Conservation (phyloP, 2,888 invertebrate genomes). For the Thyatira batis region DNA sequence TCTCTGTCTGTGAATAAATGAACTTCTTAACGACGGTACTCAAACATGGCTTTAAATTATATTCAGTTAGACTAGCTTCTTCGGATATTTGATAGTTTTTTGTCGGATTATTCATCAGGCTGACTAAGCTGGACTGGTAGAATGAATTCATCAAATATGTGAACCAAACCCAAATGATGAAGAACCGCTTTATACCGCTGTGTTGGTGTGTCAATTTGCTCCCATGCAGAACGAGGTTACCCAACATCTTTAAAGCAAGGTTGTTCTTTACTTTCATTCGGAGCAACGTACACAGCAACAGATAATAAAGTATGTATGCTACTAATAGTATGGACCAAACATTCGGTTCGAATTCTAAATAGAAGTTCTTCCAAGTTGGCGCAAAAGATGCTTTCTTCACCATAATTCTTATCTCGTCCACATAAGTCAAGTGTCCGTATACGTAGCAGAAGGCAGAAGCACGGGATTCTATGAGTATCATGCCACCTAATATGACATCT, state of each 20-base stretch:
- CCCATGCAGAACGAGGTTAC: slow-evolving; percentile 40
- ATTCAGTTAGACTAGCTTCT: slow-evolving; percentile 27
- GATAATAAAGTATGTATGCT: slow-evolving; percentile 30
- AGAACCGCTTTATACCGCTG: slow-evolving; percentile 20
- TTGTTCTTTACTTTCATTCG: slow-evolving; percentile 30
- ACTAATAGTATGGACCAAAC: slow-evolving; percentile 45
- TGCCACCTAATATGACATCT: slow-evolving; percentile 37
- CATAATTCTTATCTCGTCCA: slow-evolving; percentile 44
- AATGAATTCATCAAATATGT: slow-evolving; percentile 43
- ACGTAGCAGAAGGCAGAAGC: slow-evolving; percentile 39
- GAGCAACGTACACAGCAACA: slow-evolving; percentile 26
- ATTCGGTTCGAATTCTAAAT: slow-evolving; percentile 39
- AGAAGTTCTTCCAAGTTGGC: slow-evolving; percentile 41
- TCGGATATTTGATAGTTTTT: slow-evolving; percentile 46
- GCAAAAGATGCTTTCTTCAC: slow-evolving; percentile 39
- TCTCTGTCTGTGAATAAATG: slow-evolving; percentile 11
- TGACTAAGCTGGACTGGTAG: slow-evolving; percentile 48
- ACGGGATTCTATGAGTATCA: slow-evolving; percentile 30
- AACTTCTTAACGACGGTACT: slow-evolving; percentile 32
- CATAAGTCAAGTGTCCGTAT: slow-evolving; percentile 37
- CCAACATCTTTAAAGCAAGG: slow-evolving; percentile 39
- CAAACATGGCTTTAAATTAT: slow-evolving; percentile 48
- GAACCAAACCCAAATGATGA: slow-evolving; percentile 48
- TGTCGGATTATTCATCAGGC: slow-evolving; percentile 41
- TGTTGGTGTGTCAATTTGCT: background rate